A percentile compares a stretch with the other conserved stretches of the same genome.
Evolutionary conservation across 2,113 vertebrate species (phyloP).

Genomic region (Hoplias malabaricus): DNA sequence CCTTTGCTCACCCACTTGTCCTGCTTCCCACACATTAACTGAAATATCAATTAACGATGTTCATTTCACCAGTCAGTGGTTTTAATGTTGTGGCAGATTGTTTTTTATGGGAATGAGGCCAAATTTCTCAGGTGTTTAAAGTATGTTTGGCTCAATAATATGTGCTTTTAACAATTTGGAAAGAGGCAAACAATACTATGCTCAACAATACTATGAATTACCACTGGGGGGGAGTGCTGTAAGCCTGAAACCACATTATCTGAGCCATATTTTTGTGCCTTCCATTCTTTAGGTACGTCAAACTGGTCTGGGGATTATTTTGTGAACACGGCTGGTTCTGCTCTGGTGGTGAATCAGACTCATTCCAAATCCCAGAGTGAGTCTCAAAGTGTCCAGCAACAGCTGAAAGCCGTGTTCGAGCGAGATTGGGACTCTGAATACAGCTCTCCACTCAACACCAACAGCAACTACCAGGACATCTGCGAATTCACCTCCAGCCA

Average conservation of each 20-base stretch:
- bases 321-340: conserved; percentile 77
- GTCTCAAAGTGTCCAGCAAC: conserved; percentile 66
- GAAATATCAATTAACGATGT: too few relatives aligned
- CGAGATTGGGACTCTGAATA: conserved; percentile 86
- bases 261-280: neutral
- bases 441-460: conserved; percentile 69
- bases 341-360: conserved; percentile 79
- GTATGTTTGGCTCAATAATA: too few relatives aligned
- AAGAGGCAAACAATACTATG: too few relatives aligned
- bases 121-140: too few relatives aligned
- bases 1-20: too few relatives aligned
- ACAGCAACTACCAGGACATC: conserved; percentile 33
- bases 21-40: too few relatives aligned
- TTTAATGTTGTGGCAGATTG: too few relatives aligned
- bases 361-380: conserved; percentile 7
- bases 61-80: too few relatives aligned
- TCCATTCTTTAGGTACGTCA: conserved; percentile 77
- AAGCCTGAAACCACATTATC: neutral
- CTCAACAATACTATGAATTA: too few relatives aligned
- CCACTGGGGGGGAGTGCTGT: neutral
- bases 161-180: too few relatives aligned
- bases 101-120: too few relatives aligned
- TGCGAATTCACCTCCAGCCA: conserved; percentile 28
- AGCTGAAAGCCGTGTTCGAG: conserved; percentile 78
- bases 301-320: conserved; percentile 94